phyloP scores from a whole-genome alignment of 2,113 vertebrate species.

The Capra hircus region DNA sequence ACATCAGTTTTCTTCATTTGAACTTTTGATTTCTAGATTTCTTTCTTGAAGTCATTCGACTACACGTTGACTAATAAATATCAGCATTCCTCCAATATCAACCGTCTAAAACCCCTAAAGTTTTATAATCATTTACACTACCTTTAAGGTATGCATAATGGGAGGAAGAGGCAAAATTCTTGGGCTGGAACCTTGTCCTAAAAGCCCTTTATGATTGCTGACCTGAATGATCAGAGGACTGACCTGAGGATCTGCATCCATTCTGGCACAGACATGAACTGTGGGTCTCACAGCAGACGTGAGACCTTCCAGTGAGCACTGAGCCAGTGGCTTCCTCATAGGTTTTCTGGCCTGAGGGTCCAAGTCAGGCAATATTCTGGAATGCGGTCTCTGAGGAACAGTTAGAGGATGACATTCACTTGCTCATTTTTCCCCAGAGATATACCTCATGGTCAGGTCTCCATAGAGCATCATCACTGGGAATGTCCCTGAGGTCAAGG shows the following conservation, averaged over 20 bases:
- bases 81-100: background rate
- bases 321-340: background rate
- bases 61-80: background rate
- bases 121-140: background rate
- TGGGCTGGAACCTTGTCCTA: background rate
- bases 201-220: background rate
- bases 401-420: background rate
- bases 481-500: background rate
- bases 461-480: background rate
- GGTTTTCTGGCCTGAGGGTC: background rate
- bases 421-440: background rate
- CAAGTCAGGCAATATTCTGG: background rate
- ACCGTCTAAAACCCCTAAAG: background rate
- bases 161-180: background rate
- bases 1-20: background rate
- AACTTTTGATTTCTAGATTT: background rate
- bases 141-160: background rate
- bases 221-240: background rate
- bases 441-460: background rate
- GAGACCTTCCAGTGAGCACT: background rate
- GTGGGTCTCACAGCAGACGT: background rate
- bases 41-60: background rate
- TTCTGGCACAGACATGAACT: background rate
- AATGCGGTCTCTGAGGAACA: background rate
- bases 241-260: background rate